Conservation (phyloP, 2,113 vertebrate genomes). For the Scytalopus superciliaris region DNA sequence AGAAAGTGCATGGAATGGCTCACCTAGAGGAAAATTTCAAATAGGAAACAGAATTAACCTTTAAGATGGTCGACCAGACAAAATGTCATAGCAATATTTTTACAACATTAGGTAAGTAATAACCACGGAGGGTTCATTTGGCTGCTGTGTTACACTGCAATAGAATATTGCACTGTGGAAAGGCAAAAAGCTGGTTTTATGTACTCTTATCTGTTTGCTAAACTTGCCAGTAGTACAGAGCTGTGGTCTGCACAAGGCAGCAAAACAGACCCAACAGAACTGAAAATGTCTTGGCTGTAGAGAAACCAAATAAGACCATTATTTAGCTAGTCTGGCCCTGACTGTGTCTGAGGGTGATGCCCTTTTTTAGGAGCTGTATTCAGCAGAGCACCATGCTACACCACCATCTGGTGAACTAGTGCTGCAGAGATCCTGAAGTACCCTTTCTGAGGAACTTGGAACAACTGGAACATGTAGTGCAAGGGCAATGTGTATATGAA, state of each 20-base stretch:
- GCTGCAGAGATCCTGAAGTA: neutral
- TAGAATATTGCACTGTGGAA: neutral
- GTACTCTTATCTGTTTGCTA: neutral
- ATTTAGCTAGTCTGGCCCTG: neutral
- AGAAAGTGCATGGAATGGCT: conserved; percentile 62
- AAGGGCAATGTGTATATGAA: neutral
- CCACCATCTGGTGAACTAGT: neutral
- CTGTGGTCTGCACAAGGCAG: neutral
- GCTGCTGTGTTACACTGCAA: neutral
- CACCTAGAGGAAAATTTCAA: conserved; percentile 67
- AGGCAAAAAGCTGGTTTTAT: conserved; percentile 19
- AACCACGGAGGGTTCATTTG: conserved; percentile 56
- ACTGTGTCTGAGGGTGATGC: neutral
- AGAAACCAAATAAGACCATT: neutral
- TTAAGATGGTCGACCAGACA: conserved; percentile 63
- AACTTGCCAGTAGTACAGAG: neutral
- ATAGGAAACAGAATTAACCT: conserved; percentile 76
- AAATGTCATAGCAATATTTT: conserved; percentile 77
- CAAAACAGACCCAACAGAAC: neutral
- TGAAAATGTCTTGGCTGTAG: neutral
- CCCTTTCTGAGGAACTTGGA: neutral
- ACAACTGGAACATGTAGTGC: neutral
- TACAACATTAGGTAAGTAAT: conserved; percentile 61
- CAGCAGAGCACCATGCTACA: neutral
- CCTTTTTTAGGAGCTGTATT: neutral